Evolutionary conservation across 30 jellyfish, hydroid and myxozoan genomes (phyloP), one percentile per base, ranked within the genome.

Genomic region (Pseudorhiza aurosa): DNA sequence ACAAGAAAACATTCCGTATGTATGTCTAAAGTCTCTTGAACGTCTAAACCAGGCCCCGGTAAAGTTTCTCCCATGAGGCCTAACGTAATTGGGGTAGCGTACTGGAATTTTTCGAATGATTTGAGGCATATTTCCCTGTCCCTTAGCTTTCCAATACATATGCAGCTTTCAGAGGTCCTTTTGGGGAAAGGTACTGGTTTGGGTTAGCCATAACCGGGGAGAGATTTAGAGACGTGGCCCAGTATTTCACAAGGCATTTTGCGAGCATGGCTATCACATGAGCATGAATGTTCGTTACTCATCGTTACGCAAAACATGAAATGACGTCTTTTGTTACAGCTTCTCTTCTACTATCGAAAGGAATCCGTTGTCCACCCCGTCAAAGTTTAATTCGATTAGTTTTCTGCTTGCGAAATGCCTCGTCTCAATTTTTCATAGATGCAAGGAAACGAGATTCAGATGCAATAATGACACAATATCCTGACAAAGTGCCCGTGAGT

Each of bases 401-500:
- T 22, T 32, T 72, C 56, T n/a, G 56, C 4, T 6, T 2, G 12
- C 5, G 15, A 39, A 8, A 24, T 7, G n/a, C 22, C 12, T 28
- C n/a, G 17, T 69, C 59, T 8, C 37, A 11, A 19, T 33, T 47
- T 36, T 29, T 56, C 63, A 7, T 33, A 92, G 98, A 51, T 78
- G 85, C 95, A 44, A 51, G 98, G 37, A 85, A 92, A 43, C 59
- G 95, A 12, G 98, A 92, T 49, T 85, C 98, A 7, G 98, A 92
- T 26, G 95, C 95, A 28, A 85, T 92, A 8, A 71, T 56, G 81
- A 74, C 85, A 17, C 96, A 68, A 43, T 85, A 92, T 69, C 92
- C 95, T 2, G 98, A 92, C 73, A 92, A 92, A 92, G 31, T 92
- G 12, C 98, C 98, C 24, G 98, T 92, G 26, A 42, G 88, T 53